Evolutionary conservation across 2,113 vertebrate species (phyloP), one percentile per base, ranked within the genome.

Genomic region (Rhegmatorhina hoffmannsi): DNA sequence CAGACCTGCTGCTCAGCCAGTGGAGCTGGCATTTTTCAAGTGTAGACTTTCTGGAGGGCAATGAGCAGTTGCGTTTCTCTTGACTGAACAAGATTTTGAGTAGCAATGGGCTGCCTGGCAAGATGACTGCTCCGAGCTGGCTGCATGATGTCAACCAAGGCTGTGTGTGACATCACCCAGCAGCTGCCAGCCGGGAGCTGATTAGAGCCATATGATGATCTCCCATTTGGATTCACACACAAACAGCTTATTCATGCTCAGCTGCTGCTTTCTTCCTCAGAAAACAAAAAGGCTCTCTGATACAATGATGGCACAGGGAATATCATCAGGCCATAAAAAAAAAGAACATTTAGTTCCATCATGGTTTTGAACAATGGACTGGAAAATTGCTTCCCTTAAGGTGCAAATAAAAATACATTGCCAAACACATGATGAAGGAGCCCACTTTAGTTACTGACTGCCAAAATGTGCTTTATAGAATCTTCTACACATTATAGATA

Each of bases 181-280:
- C 94, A 97, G 92, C 90, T 96, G 96, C 88, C 90, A 90, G 79
- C 67, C 38, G 0, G 0, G 0, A 60, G 82, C 81, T 84, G 50
- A 78, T 75, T 64, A 14, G 72, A 72, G 44, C 72, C 73, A 1
- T 21, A 20, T 0, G 3, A 68, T 67, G 29, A 93, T 93, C 79
- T 12, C 31, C 52, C 72, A 3, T 64, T 90, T 36, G 76, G 59
- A 81, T 68, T 72, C 69, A 31, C 76, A 78, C 8, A 20, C 56
- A 84, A 86, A 78, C 60, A 69, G 38, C 60, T 86, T 80, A 72
- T 92, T 92, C 88, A 79, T 29, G 53, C 89, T 94, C 93, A 93
- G 88, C 83, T 94, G 88, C 76, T 66, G 72, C 76, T 93, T 88
- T 78, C 76, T 93, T 95, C 73, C 60, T 36, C 0, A 3, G 47